Conservation (phyloP, 2,797 vertebrate species). For the Takifugu ocellatus region DNA sequence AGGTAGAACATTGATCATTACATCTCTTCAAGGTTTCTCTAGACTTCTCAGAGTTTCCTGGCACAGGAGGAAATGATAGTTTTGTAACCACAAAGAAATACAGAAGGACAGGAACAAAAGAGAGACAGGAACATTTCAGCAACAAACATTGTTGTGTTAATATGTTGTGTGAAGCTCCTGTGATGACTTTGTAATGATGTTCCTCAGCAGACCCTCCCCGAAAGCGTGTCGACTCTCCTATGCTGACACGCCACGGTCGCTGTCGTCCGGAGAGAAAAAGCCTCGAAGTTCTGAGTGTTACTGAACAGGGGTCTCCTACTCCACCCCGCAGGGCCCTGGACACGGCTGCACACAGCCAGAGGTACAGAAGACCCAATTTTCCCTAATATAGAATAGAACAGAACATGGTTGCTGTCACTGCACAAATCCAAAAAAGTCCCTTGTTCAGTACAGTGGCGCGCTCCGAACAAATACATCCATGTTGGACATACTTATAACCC, state of each 20-base stretch:
- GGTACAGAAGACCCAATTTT: conserved; percentile 44
- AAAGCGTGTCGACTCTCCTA: conserved; percentile 91
- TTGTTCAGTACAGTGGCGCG: no score
- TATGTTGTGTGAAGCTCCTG: background rate
- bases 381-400: conserved; percentile 5
- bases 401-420: background rate
- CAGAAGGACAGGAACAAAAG: conserved; percentile 6
- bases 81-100: no score
- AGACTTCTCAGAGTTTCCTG: conserved; percentile 23
- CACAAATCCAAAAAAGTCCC: no score
- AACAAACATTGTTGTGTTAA: background rate
- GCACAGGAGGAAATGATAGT: conserved; percentile 15
- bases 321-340: conserved; percentile 87
- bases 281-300: conserved; percentile 90
- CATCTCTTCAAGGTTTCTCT: conserved; percentile 14
- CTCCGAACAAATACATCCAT: no score
- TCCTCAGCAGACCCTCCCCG: conserved; percentile 81
- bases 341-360: conserved; percentile 78
- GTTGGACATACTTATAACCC: no score
- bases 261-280: conserved; percentile 89
- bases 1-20: background rate
- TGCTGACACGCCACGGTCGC: conserved; percentile 89
- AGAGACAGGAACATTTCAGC: conserved; percentile 1
- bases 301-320: conserved; percentile 88
- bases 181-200: background rate